phyloP scores from a whole-genome alignment of 2,888 invertebrate species.

The Xestia sexstrigata region DNA sequence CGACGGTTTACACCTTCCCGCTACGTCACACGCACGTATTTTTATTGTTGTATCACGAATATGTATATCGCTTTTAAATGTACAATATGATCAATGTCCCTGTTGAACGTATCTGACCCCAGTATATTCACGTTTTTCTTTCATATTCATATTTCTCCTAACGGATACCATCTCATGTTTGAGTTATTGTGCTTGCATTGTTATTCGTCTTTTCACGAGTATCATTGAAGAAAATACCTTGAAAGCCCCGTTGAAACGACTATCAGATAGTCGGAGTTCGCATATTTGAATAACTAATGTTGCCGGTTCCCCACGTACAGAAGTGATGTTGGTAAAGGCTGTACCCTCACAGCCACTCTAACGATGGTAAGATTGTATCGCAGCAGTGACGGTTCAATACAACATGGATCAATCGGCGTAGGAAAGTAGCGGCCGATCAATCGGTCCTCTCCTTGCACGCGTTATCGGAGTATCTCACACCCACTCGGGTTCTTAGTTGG shows the following conservation, averaged over 20 bases:
- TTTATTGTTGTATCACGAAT: conserved; percentile 82
- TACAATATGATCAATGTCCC: conserved; percentile 77
- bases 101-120: conserved; percentile 71
- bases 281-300: conserved; percentile 89
- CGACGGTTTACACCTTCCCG: conserved; percentile 81
- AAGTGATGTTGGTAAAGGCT: conserved; percentile 74
- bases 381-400: conserved; percentile 89
- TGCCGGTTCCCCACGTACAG: conserved; percentile 75
- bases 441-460: conserved; percentile 68
- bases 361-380: conserved; percentile 87
- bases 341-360: conserved; percentile 75
- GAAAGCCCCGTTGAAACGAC: conserved; percentile 75
- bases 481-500: conserved; percentile 70
- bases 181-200: conserved; percentile 79
- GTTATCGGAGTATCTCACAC: conserved; percentile 75
- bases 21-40: conserved; percentile 60
- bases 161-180: conserved; percentile 72
- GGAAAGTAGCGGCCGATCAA: conserved; percentile 79
- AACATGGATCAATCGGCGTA: conserved; percentile 83
- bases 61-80: conserved; percentile 75
- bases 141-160: conserved; percentile 73
- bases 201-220: conserved; percentile 78
- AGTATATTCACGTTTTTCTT: conserved; percentile 65
- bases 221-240: conserved; percentile 78
- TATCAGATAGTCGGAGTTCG: conserved; percentile 84